phyloP scores from a whole-genome alignment of 2,797 vertebrate species.

The Chiroxiphia lanceolata region DNA sequence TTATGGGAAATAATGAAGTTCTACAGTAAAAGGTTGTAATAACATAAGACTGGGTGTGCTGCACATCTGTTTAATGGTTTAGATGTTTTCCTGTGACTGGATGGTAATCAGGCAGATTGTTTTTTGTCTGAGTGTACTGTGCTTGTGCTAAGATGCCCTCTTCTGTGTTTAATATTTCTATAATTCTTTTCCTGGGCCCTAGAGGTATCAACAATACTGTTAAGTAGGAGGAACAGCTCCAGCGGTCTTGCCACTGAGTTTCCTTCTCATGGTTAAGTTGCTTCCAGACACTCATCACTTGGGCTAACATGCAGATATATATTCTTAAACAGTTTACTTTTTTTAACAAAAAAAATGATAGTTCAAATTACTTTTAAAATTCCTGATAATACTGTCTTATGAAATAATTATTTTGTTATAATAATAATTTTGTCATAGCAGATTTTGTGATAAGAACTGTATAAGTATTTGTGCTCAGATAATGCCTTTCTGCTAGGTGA shows the following conservation, averaged over 20 bases:
- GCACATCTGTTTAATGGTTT: background rate
- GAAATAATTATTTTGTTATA: background rate
- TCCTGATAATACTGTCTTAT: background rate
- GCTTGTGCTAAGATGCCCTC: background rate
- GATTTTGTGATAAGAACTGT: background rate
- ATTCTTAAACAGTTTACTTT: background rate
- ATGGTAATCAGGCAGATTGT: background rate
- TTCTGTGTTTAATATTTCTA: background rate
- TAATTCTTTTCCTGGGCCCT: background rate
- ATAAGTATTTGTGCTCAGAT: background rate
- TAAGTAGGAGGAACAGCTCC: background rate
- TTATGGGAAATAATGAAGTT: background rate
- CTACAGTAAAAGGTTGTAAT: background rate
- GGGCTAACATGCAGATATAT: background rate
- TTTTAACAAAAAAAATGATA: background rate
- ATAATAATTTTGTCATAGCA: background rate
- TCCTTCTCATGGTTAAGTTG: background rate
- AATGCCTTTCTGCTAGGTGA: background rate
- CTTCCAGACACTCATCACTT: background rate
- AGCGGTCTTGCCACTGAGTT: background rate
- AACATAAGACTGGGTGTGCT: background rate
- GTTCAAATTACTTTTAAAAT: background rate
- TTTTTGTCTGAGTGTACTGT: background rate
- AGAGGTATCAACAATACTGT: background rate
- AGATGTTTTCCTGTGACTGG: background rate